These are phyloP conservation scores for Phasianus colchicus DNA, from an alignment of 2,113 vertebrate genomes.

Conservation along the genomic window DNA sequence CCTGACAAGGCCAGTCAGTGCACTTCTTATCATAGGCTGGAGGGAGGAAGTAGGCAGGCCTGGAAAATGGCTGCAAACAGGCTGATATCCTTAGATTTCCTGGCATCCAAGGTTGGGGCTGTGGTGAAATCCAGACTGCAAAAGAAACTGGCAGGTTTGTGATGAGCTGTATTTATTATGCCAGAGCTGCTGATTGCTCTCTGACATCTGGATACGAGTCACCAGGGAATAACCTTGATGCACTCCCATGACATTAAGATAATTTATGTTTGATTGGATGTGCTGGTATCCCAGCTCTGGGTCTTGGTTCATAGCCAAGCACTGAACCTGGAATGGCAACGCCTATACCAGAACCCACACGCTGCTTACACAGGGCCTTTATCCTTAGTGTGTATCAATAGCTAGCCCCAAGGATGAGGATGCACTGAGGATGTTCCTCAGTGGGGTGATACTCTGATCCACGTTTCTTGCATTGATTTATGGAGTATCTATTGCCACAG, in stretches of 20 bases:
- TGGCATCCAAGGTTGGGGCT: neutral
- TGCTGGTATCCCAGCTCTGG: neutral
- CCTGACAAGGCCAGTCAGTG: neutral
- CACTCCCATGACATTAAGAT: neutral
- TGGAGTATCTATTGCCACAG: conserved; percentile 38
- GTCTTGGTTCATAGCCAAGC: neutral
- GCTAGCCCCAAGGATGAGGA: neutral
- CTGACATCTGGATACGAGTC: neutral
- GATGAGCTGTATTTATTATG: neutral
- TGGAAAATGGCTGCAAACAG: neutral
- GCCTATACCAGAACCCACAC: neutral
- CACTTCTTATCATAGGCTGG: neutral
- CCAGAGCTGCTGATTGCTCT: neutral
- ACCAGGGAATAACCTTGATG: neutral
- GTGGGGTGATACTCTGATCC: neutral
- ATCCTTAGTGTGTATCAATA: neutral
- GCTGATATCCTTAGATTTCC: accelerated
- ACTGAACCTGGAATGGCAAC: neutral
- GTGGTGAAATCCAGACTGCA: accelerated
- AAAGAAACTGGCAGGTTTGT: neutral
- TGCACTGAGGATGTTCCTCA: neutral
- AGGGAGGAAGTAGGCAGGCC: neutral
- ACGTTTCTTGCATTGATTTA: conserved; percentile 53
- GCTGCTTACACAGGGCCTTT: neutral
- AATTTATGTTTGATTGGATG: neutral